Conservation (phyloP, 1,140 invertebrate species). For the Spodoptera litura region DNA sequence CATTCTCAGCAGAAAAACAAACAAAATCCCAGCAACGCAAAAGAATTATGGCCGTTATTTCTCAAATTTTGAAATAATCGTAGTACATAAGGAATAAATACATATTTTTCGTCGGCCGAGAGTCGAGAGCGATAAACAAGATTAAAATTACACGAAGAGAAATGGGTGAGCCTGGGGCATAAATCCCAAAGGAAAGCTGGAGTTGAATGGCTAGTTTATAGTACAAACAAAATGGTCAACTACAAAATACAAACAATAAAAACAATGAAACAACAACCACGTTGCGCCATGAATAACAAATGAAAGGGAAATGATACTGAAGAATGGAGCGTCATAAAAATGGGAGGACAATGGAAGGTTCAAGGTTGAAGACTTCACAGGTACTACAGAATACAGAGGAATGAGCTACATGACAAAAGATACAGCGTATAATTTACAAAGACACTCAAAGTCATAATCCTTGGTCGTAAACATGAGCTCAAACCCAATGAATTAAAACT, state of each 20-base stretch:
- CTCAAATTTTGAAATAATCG: constrained; percentile 40
- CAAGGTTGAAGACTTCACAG: constrained; percentile 29
- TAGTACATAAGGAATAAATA: constrained; percentile 39
- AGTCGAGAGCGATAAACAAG: constrained; percentile 64
- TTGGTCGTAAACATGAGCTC: constrained; percentile 1
- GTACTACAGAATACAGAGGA: neutral
- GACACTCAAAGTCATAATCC: too few relatives aligned
- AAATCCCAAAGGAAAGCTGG: constrained; percentile 57
- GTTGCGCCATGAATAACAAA: constrained; percentile 28
- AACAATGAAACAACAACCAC: constrained; percentile 35
- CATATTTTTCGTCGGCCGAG: constrained; percentile 50
- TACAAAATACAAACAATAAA: constrained; percentile 29
- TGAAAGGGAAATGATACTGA: constrained; percentile 40
- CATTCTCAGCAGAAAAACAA: constrained; percentile 37
- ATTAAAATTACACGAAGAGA: constrained; percentile 70
- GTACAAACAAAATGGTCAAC: constrained; percentile 29
- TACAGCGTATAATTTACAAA: neutral
- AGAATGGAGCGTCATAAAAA: constrained; percentile 9
- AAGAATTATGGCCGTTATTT: constrained; percentile 41
- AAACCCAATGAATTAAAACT: neutral
- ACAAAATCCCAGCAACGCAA: constrained; percentile 4
- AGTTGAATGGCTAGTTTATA: constrained; percentile 50
- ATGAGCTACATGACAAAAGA: neutral
- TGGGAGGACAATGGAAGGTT: constrained; percentile 33
- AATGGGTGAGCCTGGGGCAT: constrained; percentile 50